A percentile compares a stretch with the other conserved stretches of the same genome.
These are phyloP conservation scores for Pyrrhia umbra DNA, from an alignment of 2,888 invertebrate species.

Conservation along the genomic window DNA sequence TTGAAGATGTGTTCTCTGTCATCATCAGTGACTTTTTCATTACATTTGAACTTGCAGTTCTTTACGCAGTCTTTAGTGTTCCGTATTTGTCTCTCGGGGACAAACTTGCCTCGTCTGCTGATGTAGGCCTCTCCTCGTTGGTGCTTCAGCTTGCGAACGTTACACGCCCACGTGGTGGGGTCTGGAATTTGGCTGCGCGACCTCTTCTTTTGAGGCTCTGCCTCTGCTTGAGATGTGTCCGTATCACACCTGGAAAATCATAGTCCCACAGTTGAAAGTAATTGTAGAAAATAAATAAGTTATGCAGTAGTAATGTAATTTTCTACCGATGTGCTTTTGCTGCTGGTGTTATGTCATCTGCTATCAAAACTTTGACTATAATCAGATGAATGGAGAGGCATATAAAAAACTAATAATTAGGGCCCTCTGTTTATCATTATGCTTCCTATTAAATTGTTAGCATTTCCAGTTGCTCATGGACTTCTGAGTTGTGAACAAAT, in stretches of 20 bases:
- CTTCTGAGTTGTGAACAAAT: too few relatives aligned
- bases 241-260: slow-evolving; percentile 41
- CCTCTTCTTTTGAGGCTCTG: slow-evolving; percentile 63
- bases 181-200: slow-evolving; percentile 75
- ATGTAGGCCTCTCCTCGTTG: slow-evolving; percentile 85
- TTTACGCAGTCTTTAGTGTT: slow-evolving; percentile 84
- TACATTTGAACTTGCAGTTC: slow-evolving; percentile 84
- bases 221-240: slow-evolving; percentile 31
- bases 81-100: slow-evolving; percentile 78
- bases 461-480: too few relatives aligned
- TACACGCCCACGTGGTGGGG: slow-evolving; percentile 84
- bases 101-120: slow-evolving; percentile 82
- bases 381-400: too few relatives aligned
- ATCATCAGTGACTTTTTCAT: slow-evolving; percentile 78
- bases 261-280: background rate
- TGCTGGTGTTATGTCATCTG: too few relatives aligned
- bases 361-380: too few relatives aligned
- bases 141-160: slow-evolving; percentile 83
- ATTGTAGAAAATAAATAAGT: too few relatives aligned
- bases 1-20: slow-evolving; percentile 84
- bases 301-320: background rate
- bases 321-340: too few relatives aligned
- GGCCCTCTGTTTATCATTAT: too few relatives aligned
- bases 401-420: too few relatives aligned
- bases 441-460: too few relatives aligned